Conservation (phyloP, 2,797 vertebrate species). For the Nyctalus aviator region DNA sequence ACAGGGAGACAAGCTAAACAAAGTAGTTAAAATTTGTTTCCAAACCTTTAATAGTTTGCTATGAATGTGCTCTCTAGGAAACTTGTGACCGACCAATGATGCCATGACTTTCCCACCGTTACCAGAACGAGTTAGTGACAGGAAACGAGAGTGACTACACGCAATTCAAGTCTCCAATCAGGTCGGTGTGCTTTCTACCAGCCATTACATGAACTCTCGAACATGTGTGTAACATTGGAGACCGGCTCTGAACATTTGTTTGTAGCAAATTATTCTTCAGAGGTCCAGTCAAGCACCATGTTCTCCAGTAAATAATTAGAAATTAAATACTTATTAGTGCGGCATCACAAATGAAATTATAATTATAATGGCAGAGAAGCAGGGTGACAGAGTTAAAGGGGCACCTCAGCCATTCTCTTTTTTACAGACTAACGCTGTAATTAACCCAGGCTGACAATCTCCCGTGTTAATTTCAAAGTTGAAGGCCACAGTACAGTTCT, state of each 20-base stretch:
- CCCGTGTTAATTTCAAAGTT: neutral
- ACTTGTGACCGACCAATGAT: neutral
- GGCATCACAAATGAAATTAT: conserved; percentile 37
- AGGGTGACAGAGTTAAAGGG: conserved; percentile 2
- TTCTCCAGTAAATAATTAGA: conserved; percentile 52
- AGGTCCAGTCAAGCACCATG: neutral
- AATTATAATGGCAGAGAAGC: conserved; percentile 33
- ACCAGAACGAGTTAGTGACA: neutral
- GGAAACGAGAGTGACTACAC: neutral
- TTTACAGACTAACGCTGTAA: neutral
- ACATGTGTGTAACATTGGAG: neutral
- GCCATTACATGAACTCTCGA: conserved; percentile 4
- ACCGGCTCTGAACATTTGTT: neutral
- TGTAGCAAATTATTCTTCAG: neutral
- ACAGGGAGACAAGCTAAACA: neutral
- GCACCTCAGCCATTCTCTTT: neutral
- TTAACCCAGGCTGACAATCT: neutral
- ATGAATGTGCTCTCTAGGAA: conserved; percentile 47
- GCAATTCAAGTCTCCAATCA: neutral
- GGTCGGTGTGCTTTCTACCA: neutral
- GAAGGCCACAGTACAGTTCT: conserved; percentile 25
- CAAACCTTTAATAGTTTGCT: neutral
- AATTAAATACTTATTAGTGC: neutral
- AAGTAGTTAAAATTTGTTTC: neutral
- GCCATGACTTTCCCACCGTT: neutral